These are phyloP conservation scores for Trididemnum clinides DNA, from an alignment of 23 tunicate species.

Conservation along the genomic window DNA sequence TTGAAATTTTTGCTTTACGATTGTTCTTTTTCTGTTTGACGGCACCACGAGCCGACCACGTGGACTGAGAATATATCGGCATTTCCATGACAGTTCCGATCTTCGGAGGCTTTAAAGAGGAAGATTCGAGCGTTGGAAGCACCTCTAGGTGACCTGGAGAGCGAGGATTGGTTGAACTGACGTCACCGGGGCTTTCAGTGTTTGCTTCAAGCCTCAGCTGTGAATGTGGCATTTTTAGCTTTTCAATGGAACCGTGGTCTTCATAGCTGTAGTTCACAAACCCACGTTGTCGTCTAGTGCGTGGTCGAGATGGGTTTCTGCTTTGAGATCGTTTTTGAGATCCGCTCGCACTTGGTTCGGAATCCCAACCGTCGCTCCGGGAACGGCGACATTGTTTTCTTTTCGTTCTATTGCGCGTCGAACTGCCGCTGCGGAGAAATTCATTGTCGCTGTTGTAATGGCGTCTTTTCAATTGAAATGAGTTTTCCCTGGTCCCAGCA, in stretches of 20 bases:
- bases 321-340: background rate
- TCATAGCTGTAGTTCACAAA: background rate
- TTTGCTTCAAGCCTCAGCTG: background rate
- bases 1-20: no score
- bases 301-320: background rate
- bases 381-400: conserved; percentile 12
- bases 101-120: conserved; percentile 47
- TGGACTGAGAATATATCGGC: conserved; percentile 72
- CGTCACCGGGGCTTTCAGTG: background rate
- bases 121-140: background rate
- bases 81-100: conserved; percentile 56
- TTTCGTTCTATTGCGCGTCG: conserved; percentile 3
- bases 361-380: conserved; percentile 56
- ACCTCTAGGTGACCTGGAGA: background rate
- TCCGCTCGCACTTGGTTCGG: conserved; percentile 33
- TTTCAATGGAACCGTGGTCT: background rate
- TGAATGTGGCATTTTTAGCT: background rate
- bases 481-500: background rate
- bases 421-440: background rate
- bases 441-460: conserved; percentile 54
- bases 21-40: background rate
- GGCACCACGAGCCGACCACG: conserved; percentile 66
- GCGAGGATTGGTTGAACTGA: background rate
- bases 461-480: conserved; percentile 13
- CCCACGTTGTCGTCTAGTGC: background rate